A percentile compares a stretch with the other conserved stretches of the same genome.
Conservation (phyloP, 2,888 invertebrate species). For the Trileptium ribeirensis region DNA sequence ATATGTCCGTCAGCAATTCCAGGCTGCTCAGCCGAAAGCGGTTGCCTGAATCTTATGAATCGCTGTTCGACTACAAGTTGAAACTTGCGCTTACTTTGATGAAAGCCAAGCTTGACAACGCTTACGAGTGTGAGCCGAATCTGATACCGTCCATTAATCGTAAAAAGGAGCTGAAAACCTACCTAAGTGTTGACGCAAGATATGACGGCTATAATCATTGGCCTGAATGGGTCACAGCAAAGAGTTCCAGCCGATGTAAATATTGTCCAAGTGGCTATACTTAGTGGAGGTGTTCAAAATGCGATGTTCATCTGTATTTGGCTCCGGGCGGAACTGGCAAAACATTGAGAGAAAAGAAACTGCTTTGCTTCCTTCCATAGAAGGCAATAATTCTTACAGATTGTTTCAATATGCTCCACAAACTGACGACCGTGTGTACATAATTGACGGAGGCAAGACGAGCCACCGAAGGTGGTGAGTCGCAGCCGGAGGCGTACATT, state of each 20-base stretch:
- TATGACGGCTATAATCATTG: background rate
- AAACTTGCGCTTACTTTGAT: background rate
- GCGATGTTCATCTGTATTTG: slow-evolving; percentile 5
- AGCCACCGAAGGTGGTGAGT: too few relatives aligned
- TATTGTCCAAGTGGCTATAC: background rate
- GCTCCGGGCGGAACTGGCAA: background rate
- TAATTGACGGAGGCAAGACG: too few relatives aligned
- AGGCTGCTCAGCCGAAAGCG: slow-evolving; percentile 32
- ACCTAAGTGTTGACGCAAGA: background rate
- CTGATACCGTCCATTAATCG: background rate
- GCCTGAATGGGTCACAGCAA: background rate
- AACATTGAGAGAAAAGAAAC: background rate
- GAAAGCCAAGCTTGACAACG: background rate
- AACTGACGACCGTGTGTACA: too few relatives aligned
- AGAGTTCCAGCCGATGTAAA: background rate
- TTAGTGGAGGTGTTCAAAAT: background rate
- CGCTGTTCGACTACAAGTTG: background rate
- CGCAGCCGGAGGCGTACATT: too few relatives aligned
- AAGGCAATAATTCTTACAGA: too few relatives aligned
- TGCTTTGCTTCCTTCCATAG: background rate
- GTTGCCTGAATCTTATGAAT: background rate
- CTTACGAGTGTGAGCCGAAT: background rate
- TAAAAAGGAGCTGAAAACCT: background rate
- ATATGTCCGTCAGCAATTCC: slow-evolving; percentile 35
- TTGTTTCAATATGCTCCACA: too few relatives aligned